Conservation (phyloP, 2,113 vertebrate species). For the Neodon shergylaensis region DNA sequence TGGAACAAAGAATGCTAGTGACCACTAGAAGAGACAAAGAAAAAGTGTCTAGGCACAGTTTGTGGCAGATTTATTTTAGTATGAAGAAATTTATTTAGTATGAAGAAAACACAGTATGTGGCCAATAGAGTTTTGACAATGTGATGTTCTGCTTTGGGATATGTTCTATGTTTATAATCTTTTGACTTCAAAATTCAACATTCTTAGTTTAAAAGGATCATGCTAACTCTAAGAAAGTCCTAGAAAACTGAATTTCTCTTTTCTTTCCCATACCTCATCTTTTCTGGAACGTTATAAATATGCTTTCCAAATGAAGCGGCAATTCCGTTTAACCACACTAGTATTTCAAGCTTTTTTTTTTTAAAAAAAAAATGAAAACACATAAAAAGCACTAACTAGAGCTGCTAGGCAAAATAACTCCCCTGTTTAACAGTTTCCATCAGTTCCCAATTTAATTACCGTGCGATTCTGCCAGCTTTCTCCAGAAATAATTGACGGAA, state of each 20-base stretch:
- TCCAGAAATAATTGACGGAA: conserved; percentile 76
- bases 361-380: conserved; percentile 72
- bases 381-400: conserved; percentile 81
- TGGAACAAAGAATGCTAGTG: neutral
- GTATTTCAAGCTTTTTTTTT: conserved; percentile 74
- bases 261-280: conserved; percentile 11
- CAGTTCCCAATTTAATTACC: conserved; percentile 80
- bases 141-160: neutral
- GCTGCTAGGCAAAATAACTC: conserved; percentile 76
- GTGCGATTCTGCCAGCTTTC: conserved; percentile 73
- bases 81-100: neutral
- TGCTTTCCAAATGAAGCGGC: conserved; percentile 63
- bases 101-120: neutral
- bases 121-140: neutral
- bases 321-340: conserved; percentile 72
- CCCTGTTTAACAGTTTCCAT: conserved; percentile 80
- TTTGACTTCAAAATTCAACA: conserved; percentile 53
- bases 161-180: conserved; percentile 31
- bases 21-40: neutral
- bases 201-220: conserved; percentile 30
- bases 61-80: too few species aligned
- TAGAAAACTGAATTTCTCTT: conserved; percentile 10
- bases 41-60: neutral
- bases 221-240: conserved; percentile 9
- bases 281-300: conserved; percentile 25